Evolutionary conservation across 1,140 invertebrate genomes (phyloP).

Genomic region (Anadara kagoshimensis): DNA sequence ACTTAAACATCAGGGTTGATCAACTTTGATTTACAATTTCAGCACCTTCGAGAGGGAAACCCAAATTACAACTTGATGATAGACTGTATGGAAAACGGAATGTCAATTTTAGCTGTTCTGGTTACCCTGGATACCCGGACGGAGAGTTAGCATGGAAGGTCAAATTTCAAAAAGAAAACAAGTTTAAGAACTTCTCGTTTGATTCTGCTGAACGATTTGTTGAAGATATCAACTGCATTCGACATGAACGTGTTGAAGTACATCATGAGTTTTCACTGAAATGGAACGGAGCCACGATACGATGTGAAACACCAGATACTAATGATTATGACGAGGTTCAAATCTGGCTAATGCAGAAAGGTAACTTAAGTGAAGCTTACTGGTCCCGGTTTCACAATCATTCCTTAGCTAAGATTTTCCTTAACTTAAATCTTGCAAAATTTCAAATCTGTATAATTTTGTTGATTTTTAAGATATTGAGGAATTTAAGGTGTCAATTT

Average conservation of each 20-base stretch:
- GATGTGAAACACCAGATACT: conserved; percentile 10
- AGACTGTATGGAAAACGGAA: conserved; percentile 20
- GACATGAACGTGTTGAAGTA: conserved; percentile 14
- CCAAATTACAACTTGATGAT: conserved; percentile 10
- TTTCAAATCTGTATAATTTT: too few relatives aligned
- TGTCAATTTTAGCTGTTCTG: conserved; percentile 16
- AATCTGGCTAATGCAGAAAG: conserved; percentile 28
- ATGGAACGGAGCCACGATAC: conserved; percentile 25
- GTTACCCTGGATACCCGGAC: conserved; percentile 24
- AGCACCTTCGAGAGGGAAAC: conserved; percentile 20
- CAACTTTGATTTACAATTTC: neutral
- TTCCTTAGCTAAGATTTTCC: too few relatives aligned
- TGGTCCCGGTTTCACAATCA: too few relatives aligned
- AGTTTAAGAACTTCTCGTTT: conserved; percentile 13
- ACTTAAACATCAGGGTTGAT: neutral
- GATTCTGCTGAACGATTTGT: conserved; percentile 10
- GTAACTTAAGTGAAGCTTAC: too few relatives aligned
- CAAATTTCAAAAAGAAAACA: conserved; percentile 9
- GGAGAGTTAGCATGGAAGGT: conserved; percentile 21
- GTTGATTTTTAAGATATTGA: too few relatives aligned
- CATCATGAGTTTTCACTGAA: conserved; percentile 8
- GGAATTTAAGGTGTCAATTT: too few relatives aligned
- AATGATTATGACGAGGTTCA: conserved; percentile 13
- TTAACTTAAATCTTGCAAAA: too few relatives aligned
- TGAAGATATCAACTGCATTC: conserved; percentile 12